These are phyloP conservation scores for Chironomus riparius DNA, from an alignment of 2,888 invertebrate genomes.

Conservation along the genomic window DNA sequence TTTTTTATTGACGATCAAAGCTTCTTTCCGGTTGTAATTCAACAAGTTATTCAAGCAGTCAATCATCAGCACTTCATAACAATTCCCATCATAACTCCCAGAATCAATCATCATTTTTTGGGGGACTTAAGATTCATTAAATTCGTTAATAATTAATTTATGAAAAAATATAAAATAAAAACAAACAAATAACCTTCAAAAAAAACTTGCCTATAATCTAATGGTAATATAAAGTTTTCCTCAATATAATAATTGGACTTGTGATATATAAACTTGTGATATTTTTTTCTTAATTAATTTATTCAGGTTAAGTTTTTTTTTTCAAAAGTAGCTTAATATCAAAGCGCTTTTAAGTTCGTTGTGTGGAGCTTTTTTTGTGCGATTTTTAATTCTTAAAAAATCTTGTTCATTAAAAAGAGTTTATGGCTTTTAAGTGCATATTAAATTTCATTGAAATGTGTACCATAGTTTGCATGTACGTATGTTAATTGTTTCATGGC, in stretches of 20 bases:
- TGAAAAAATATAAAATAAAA: too few species aligned
- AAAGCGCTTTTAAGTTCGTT: conserved; percentile 5
- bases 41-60: too few species aligned
- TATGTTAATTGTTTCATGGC: conserved; percentile 14
- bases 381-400: neutral
- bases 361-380: neutral
- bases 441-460: neutral
- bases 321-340: neutral
- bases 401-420: neutral
- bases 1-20: too few species aligned
- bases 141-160: too few species aligned
- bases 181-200: too few species aligned
- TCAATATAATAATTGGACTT: neutral
- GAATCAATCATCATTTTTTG: too few species aligned
- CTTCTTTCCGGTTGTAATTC: too few species aligned
- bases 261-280: neutral
- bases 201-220: neutral
- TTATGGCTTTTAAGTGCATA: neutral
- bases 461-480: neutral
- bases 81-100: too few species aligned
- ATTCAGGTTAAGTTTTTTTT: neutral
- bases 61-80: too few species aligned
- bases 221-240: neutral
- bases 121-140: too few species aligned
- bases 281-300: neutral